Percentiles rank a stretch among this genome's conserved stretches.
These are phyloP conservation scores for Parasteatoda tepidariorum DNA, from an alignment of 1,140 invertebrate genomes.

Conservation along the genomic window DNA sequence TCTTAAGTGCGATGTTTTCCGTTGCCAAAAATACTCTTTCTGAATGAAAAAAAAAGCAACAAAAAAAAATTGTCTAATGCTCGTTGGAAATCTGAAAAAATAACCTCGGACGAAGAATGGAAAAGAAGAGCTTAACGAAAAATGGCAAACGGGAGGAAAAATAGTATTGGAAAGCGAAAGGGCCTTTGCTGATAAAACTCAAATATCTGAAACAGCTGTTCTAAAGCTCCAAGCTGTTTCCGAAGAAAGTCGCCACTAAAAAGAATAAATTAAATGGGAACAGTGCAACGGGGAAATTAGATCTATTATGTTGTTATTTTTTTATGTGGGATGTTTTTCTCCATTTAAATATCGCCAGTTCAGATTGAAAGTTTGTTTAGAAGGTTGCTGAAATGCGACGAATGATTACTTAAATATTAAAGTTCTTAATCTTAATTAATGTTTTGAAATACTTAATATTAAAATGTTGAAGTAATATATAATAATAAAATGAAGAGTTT, in stretches of 20 bases:
- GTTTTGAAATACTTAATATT: no score
- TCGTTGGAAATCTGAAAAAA: background rate
- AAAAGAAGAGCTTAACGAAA: background rate
- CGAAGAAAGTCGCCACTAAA: background rate
- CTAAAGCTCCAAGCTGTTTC: constrained; percentile 21
- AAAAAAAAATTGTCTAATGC: background rate
- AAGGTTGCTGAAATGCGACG: no score
- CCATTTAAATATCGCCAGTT: no score
- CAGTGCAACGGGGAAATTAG: no score
- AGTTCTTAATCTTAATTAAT: no score
- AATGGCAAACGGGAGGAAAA: constrained; percentile 28
- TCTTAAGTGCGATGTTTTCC: constrained; percentile 34
- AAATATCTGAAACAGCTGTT: constrained; percentile 12
- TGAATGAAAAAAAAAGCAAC: background rate
- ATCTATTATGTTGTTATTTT: no score
- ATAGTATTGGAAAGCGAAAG: constrained; percentile 45
- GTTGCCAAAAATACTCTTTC: background rate
- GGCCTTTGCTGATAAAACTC: background rate
- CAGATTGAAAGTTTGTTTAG: no score
- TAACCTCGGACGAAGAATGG: background rate
- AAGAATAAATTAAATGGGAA: no score
- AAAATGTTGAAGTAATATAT: no score
- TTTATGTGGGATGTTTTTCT: no score
- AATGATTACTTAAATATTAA: no score
- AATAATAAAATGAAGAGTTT: no score